Conservation (phyloP, 2,888 invertebrate genomes). For the Apodemia duryi region DNA sequence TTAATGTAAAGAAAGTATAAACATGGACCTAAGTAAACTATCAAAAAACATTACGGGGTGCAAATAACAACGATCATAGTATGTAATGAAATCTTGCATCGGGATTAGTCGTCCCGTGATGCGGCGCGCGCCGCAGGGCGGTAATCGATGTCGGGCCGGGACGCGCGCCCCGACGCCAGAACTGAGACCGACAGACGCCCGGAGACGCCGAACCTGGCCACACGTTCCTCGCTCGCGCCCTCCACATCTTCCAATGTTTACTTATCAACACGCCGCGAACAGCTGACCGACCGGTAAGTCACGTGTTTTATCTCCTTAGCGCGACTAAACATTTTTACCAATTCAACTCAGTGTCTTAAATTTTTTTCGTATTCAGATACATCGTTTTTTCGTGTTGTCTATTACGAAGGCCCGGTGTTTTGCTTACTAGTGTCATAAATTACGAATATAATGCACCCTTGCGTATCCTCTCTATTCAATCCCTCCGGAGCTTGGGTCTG, state of each 20-base stretch:
- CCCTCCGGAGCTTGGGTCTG: conserved; percentile 37
- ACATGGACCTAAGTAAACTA: conserved; percentile 63
- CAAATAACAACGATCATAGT: conserved; percentile 77
- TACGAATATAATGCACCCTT: conserved; percentile 69
- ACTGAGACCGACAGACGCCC: conserved; percentile 73
- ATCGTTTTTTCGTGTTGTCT: conserved; percentile 39
- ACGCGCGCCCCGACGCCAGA: conserved; percentile 76
- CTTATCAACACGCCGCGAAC: conserved; percentile 65
- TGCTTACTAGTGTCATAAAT: conserved; percentile 54
- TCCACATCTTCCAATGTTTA: conserved; percentile 72
- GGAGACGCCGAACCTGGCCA: conserved; percentile 72
- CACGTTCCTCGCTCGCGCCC: conserved; percentile 61
- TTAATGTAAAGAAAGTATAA: conserved; percentile 34
- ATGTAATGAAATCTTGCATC: conserved; percentile 77
- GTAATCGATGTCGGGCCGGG: conserved; percentile 68
- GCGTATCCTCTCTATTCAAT: conserved; percentile 62
- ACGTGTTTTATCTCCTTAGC: conserved; percentile 52
- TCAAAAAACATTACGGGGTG: conserved; percentile 77
- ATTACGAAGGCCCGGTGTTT: conserved; percentile 48
- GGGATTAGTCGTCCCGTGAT: conserved; percentile 61
- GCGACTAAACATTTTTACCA: conserved; percentile 35
- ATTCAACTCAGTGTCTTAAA: conserved; percentile 41
- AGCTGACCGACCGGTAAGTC: conserved; percentile 78
- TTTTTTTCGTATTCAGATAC: conserved; percentile 42
- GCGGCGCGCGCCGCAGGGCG: conserved; percentile 60